Evolutionary conservation across 2,888 invertebrate genomes (phyloP).

Genomic region (Parnassius smintheus): DNA sequence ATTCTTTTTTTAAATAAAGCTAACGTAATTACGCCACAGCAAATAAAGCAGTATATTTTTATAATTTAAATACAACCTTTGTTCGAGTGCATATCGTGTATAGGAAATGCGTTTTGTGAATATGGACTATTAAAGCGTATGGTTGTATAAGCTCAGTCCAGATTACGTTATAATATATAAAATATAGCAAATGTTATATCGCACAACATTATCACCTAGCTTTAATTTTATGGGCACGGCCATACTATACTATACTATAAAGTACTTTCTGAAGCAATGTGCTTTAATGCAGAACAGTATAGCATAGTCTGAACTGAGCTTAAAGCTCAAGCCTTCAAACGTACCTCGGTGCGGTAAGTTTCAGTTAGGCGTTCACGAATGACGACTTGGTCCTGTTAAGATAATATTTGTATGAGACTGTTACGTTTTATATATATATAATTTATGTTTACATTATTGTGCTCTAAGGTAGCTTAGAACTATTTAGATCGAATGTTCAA

Average conservation of each 20-base stretch:
- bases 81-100: constrained; percentile 16
- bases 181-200: too few relatives aligned
- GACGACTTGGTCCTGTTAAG: constrained; percentile 78
- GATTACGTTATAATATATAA: too few relatives aligned
- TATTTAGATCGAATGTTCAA: too few relatives aligned
- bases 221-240: too few relatives aligned
- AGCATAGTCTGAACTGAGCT: too few relatives aligned
- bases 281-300: too few relatives aligned
- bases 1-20: neutral
- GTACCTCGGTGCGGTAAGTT: constrained; percentile 62
- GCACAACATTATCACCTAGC: too few relatives aligned
- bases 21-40: constrained; percentile 1
- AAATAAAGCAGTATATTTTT: constrained; percentile 3
- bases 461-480: too few relatives aligned
- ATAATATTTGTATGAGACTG: constrained; percentile 37
- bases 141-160: neutral
- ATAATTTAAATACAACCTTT: constrained; percentile 19
- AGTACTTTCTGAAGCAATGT: too few relatives aligned
- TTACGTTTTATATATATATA: neutral
- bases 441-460: neutral
- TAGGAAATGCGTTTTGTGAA: constrained; percentile 6
- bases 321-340: constrained; percentile 45
- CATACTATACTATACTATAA: too few relatives aligned
- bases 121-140: constrained; percentile 16
- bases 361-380: constrained; percentile 78